phyloP scores from a whole-genome alignment of 2,888 invertebrate genomes.

The Nomada ferruginata region DNA sequence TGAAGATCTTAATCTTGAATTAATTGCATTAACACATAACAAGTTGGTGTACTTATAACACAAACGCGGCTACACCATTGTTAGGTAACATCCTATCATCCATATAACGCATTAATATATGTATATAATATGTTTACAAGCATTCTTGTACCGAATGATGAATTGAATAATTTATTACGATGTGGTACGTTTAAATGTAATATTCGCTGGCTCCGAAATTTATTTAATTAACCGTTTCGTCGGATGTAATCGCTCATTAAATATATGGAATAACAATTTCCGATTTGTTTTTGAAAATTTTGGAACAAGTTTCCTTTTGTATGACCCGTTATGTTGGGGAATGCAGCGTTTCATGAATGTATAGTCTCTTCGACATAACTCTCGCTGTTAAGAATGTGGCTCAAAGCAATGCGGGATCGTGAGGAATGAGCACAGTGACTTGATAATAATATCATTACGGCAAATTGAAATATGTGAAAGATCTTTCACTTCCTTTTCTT shows the following conservation, averaged over 20 bases:
- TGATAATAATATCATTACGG: conserved; percentile 9
- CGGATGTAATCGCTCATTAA: neutral
- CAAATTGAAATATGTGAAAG: neutral
- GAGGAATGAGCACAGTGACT: conserved; percentile 13
- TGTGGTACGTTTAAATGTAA: neutral
- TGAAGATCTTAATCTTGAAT: conserved; percentile 38
- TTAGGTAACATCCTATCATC: conserved; percentile 12
- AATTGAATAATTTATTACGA: no score
- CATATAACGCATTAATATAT: neutral
- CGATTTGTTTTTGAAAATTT: conserved; percentile 59
- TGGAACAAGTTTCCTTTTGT: conserved; percentile 40
- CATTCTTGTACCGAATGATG: conserved; percentile 6
- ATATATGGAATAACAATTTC: neutral
- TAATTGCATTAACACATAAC: conserved; percentile 12
- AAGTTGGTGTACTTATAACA: neutral
- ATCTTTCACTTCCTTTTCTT: neutral
- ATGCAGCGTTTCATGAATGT: conserved; percentile 66
- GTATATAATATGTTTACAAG: neutral
- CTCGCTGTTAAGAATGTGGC: conserved; percentile 53
- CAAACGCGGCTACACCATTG: neutral
- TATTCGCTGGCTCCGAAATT: no score
- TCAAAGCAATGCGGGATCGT: conserved; percentile 48
- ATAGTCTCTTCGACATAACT: conserved; percentile 63
- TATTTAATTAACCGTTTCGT: neutral
- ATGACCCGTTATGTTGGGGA: conserved; percentile 77